Evolutionary conservation across 2,113 vertebrate genomes (phyloP), one percentile per base, ranked within the genome.

Genomic region (Serinus canaria): DNA sequence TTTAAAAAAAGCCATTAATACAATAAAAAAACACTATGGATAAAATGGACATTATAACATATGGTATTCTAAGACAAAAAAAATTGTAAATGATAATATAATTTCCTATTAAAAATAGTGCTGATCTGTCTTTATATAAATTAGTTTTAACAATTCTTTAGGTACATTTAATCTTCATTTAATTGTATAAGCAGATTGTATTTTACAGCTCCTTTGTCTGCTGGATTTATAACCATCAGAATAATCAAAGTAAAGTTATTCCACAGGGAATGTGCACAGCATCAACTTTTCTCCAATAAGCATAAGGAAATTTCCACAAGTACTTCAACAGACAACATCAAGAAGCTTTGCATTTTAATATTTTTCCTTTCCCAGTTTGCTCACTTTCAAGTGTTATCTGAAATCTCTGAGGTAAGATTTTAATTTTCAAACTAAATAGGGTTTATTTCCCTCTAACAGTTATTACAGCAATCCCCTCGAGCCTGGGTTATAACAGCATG

Each of bases 361-460:
- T 43, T 89, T 86, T 75, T 82, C 31, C 62, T 43, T 81, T 83
- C 17, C 75, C 0, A 2, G n/a, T 77, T 86, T 86, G 33, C n/a
- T 92, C 47, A 60, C 44, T 87, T 88, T 59, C 2, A 3, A 93
- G 56, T 21, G 30, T 89, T 89, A 84, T 53, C 55, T 83, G 44
- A 37, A 88, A 92, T 88, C 67, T 88, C 90, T 41, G 49, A 90
- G 41, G 72, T 23, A 83, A 81, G 60, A 88, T 78, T 92, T 96
- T 90, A 79, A 93, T 92, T 92, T 94, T 82, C 70, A 50, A 66
- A 86, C 52, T 90, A 68, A 68, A 87, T 28, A 64, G 69, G 12
- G 28, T 86, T 81, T 86, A 77, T 89, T 89, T 93, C n/a, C 33
- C 68, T 93, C 64, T 87, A 77, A 83, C 10, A 60, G 60, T 86